These are phyloP conservation scores for Piscicola geometra DNA, from an alignment of 2,888 invertebrate genomes.

Conservation along the genomic window DNA sequence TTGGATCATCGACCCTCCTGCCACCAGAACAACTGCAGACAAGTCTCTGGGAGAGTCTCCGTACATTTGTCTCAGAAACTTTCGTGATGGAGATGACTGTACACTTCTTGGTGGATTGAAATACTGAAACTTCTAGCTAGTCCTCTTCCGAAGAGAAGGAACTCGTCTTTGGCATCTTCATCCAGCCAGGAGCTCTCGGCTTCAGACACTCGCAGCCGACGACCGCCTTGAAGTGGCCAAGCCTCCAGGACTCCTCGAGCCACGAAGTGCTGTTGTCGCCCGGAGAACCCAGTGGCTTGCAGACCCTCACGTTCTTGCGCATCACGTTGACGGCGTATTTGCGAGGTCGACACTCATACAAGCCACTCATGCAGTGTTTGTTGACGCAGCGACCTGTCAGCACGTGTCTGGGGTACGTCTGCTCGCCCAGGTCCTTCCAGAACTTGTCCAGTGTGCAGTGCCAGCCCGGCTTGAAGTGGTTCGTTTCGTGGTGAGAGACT, in stretches of 20 bases:
- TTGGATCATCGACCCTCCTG: too few relatives aligned
- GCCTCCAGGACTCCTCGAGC: slow-evolving; percentile 33
- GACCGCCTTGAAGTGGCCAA: slow-evolving; percentile 30
- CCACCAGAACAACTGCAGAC: too few relatives aligned
- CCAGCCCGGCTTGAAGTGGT: slow-evolving; percentile 25
- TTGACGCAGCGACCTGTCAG: slow-evolving; percentile 31
- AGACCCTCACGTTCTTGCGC: slow-evolving; percentile 20
- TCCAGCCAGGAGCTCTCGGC: background rate
- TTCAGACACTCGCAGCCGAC: slow-evolving; percentile 37
- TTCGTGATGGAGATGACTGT: too few relatives aligned
- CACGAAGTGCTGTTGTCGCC: background rate
- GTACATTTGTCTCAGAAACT: too few relatives aligned
- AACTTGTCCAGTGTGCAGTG: slow-evolving; percentile 31
- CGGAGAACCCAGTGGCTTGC: slow-evolving; percentile 19
- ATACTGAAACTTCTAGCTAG: too few relatives aligned
- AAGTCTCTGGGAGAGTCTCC: too few relatives aligned
- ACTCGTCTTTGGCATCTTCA: background rate
- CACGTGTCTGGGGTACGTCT: slow-evolving; percentile 33
- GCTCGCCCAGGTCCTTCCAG: slow-evolving; percentile 26
- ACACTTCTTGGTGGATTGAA: too few relatives aligned
- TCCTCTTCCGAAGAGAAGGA: too few relatives aligned
- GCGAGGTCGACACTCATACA: slow-evolving; percentile 30
- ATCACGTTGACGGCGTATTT: slow-evolving; percentile 34
- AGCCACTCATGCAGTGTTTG: slow-evolving; percentile 32
- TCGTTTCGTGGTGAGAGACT: background rate